Evolutionary conservation across 2,797 vertebrate genomes (phyloP).

Genomic region (Gallinago nigripennis): DNA sequence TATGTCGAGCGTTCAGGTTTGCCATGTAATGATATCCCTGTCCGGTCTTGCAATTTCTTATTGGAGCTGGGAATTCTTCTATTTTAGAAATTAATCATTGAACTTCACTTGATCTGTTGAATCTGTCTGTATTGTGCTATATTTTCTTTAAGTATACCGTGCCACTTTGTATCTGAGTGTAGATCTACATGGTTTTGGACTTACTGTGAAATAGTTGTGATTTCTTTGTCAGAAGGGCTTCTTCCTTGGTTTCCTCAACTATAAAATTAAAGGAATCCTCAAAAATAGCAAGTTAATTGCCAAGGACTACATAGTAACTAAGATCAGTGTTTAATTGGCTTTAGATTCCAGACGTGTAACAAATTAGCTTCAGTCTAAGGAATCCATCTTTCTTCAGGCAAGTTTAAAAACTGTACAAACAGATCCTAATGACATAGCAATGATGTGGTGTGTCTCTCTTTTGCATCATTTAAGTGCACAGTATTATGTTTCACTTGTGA

Average conservation of each 20-base stretch:
- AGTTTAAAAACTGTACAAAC: neutral
- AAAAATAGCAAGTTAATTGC: constrained; percentile 34
- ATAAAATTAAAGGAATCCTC: constrained; percentile 24
- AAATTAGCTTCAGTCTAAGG: constrained; percentile 50
- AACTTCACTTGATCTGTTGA: neutral
- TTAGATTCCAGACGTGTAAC: constrained; percentile 22
- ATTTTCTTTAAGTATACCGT: neutral
- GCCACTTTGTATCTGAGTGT: neutral
- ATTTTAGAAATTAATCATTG: neutral
- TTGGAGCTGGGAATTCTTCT: neutral
- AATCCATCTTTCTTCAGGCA: constrained; percentile 21
- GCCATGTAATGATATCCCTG: neutral
- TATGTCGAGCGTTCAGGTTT: neutral
- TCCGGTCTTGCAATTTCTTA: neutral
- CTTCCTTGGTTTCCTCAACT: neutral
- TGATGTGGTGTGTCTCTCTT: neutral
- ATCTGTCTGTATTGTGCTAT: neutral
- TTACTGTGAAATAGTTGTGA: neutral
- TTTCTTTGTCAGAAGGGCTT: neutral
- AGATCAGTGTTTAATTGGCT: constrained; percentile 32
- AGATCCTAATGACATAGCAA: constrained; percentile 18
- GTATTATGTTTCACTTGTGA: neutral
- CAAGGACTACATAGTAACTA: neutral
- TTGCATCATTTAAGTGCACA: neutral
- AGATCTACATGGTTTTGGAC: neutral